Conservation (phyloP, 2,888 invertebrate genomes). For the Lordiphosa andalusiaca region DNA sequence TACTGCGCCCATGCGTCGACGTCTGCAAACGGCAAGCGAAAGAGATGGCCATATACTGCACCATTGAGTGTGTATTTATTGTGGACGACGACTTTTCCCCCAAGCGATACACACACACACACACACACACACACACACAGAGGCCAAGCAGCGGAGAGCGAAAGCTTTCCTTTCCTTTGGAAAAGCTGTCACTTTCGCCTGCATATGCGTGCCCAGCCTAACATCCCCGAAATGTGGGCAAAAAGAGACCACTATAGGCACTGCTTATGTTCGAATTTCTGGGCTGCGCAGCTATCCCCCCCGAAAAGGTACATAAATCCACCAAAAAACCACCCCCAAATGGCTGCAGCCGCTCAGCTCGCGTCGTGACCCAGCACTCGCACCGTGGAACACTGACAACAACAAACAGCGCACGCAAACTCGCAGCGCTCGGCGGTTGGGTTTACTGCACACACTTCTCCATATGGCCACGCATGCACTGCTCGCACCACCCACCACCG, state of each 20-base stretch:
- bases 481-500: conserved; percentile 32
- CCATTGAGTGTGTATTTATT: conserved; percentile 7
- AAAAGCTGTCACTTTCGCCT: conserved; percentile 42
- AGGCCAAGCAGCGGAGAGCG: conserved; percentile 8
- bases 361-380: background rate
- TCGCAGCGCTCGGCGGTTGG: conserved; percentile 25
- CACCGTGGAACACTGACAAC: conserved; percentile 3
- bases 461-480: conserved; percentile 66
- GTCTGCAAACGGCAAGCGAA: conserved; percentile 29
- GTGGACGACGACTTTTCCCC: background rate
- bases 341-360: background rate
- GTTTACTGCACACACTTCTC: conserved; percentile 4
- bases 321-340: conserved; percentile 47
- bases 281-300: conserved; percentile 53
- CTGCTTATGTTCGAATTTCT: conserved; percentile 9
- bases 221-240: conserved; percentile 13
- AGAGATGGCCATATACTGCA: conserved; percentile 36
- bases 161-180: conserved; percentile 33
- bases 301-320: conserved; percentile 19
- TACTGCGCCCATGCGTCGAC: conserved; percentile 76
- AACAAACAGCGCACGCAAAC: conserved; percentile 53
- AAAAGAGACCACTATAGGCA: conserved; percentile 28
- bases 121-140: background rate
- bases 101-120: conserved; percentile 1
- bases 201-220: conserved; percentile 50